Evolutionary conservation across 2,113 vertebrate genomes (phyloP).

Genomic region (Chlorocebus sabaeus): DNA sequence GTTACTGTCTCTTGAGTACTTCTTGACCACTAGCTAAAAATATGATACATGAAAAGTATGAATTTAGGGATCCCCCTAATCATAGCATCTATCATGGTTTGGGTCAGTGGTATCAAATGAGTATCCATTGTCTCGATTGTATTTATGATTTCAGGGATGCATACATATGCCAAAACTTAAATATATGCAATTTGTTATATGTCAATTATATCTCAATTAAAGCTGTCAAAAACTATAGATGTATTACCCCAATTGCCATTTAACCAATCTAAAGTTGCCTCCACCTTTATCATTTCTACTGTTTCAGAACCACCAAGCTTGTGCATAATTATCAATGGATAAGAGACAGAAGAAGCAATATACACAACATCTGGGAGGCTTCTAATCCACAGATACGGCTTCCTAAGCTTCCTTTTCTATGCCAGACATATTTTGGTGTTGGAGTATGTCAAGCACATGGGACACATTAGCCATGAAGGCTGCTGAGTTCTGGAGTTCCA

Average conservation of each 20-base stretch:
- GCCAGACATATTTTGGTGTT: neutral
- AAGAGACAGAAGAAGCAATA: fast-evolving
- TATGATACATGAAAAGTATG: neutral
- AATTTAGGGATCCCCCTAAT: neutral
- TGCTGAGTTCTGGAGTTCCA: neutral
- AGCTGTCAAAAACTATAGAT: neutral
- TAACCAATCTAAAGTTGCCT: neutral
- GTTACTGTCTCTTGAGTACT: neutral
- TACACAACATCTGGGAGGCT: fast-evolving
- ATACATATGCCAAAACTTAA: neutral
- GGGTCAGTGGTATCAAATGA: neutral
- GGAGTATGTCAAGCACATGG: neutral
- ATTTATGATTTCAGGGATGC: neutral
- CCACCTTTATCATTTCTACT: neutral
- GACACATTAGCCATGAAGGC: neutral
- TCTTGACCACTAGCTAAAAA: neutral
- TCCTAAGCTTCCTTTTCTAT: neutral
- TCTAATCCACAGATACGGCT: fast-evolving
- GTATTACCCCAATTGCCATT: neutral
- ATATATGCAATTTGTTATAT: neutral
- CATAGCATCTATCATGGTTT: neutral
- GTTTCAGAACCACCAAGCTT: neutral
- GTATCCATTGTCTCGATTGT: neutral
- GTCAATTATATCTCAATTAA: neutral
- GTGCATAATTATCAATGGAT: fast-evolving